Evolutionary conservation across 2,113 vertebrate genomes (phyloP), one percentile per base, ranked within the genome.

Genomic region (Triplophysa tibetana): DNA sequence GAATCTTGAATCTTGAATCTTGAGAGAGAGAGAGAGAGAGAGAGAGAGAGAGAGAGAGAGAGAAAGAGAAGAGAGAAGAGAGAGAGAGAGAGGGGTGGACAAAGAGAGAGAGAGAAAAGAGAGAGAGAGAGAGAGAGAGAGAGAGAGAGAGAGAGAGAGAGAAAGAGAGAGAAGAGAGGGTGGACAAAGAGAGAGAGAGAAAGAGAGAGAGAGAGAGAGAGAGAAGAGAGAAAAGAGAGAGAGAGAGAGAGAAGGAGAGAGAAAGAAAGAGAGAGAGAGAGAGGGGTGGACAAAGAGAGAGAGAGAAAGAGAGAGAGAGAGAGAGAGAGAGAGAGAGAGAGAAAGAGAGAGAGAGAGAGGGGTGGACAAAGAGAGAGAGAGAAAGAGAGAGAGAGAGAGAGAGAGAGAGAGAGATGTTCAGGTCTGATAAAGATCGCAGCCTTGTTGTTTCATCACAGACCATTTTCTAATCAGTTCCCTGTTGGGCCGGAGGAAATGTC

Each of bases 401-500:
- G 24, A 24, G 26, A 29, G 26, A 81, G 70, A 45, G 63, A 74
- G 67, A 72, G 86, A 84, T 84, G 88, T 88, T 90, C 88, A 91
- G 88, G 83, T 89, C 88, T 87, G 90, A 92, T 92, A 93, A 91
- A 90, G 89, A 93, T 93, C 91, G 65, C 23, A 86, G 89, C 86
- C 86, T 86, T 91, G 89, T 91, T 90, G 90, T 91, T 92, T 92
- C 89, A 92, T 88, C 86, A 86, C 87, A 88, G 90, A 87, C 88
- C 91, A 89, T 91, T 92, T 89, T 92, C 90, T 92, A 93, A 92
- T 93, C 91, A 90, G 88, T 85, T 86, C 91, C 86, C 85, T 85
- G 85, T 88, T 87, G 87, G 88, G 86, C 87, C 84, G 60, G 62
- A 88, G 85, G 88, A 91, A 90, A 91, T 90, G 89, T 89, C 88